Evolutionary conservation across 2,888 invertebrate genomes (phyloP).

Genomic region (Piscicola geometra): DNA sequence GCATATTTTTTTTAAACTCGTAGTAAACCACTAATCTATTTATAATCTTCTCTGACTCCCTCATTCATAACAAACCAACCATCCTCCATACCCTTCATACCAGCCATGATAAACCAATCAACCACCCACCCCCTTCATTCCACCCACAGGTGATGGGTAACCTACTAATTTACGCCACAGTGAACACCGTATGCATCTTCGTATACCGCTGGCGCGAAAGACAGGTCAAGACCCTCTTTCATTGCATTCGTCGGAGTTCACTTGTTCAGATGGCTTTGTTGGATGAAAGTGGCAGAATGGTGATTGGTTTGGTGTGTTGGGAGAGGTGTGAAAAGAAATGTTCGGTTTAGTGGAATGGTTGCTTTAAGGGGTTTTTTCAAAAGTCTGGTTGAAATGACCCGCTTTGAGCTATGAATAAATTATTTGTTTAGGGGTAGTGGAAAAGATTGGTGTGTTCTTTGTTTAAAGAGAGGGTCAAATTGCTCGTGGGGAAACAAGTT

Average conservation of each 20-base stretch:
- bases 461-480: no score
- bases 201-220: slow-evolving; percentile 18
- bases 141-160: slow-evolving; percentile 24
- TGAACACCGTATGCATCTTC: slow-evolving; percentile 14
- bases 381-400: neutral
- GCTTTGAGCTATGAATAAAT: neutral
- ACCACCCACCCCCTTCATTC: no score
- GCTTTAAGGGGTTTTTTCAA: neutral
- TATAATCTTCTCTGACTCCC: no score
- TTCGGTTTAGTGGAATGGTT: neutral
- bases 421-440: neutral
- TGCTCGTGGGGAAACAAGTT: neutral
- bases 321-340: neutral
- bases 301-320: neutral
- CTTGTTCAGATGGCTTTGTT: neutral
- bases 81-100: no score
- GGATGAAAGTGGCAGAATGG: slow-evolving; percentile 25
- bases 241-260: neutral
- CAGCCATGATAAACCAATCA: no score
- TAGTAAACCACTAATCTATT: no score
- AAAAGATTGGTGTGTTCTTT: no score
- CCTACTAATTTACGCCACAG: slow-evolving; percentile 4
- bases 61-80: no score
- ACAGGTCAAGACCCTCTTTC: neutral
- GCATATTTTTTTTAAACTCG: no score